phyloP scores from a whole-genome alignment of 2,113 vertebrate genomes.

The Thalassarche chlororhynchos region DNA sequence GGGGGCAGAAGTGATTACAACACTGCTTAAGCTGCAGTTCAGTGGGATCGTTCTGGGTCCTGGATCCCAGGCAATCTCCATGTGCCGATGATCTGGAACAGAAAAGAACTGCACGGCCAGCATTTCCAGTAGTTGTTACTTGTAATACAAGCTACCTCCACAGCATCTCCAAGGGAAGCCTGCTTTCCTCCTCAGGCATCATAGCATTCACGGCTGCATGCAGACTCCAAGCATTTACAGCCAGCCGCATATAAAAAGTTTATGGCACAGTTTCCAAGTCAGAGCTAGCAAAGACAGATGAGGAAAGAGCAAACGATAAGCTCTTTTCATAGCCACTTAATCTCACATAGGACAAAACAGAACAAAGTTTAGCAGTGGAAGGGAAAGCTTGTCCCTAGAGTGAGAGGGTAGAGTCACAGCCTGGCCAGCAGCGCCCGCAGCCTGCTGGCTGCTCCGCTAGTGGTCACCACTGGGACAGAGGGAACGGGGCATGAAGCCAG shows the following conservation, averaged over 20 bases:
- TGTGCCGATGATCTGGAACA: background rate
- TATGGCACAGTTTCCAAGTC: background rate
- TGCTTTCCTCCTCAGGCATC: background rate
- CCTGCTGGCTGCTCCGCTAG: background rate
- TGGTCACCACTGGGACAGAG: background rate
- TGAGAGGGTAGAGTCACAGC: background rate
- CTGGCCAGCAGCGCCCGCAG: background rate
- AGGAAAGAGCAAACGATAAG: background rate
- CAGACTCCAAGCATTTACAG: background rate
- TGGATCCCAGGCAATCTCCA: background rate
- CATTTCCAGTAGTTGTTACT: background rate
- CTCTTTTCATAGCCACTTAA: background rate
- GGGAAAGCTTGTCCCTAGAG: background rate
- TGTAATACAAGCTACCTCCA: background rate
- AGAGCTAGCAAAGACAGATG: background rate
- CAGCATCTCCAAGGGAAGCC: background rate
- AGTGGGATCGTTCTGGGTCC: background rate
- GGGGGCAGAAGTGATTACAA: background rate
- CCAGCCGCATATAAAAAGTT: background rate
- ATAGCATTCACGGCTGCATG: background rate
- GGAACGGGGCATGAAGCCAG: background rate
- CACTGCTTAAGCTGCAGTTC: background rate
- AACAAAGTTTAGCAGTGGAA: background rate
- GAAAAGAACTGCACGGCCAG: background rate
- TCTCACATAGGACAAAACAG: background rate